Conservation (phyloP, 1,140 invertebrate species). For the Drosophila dunni region DNA sequence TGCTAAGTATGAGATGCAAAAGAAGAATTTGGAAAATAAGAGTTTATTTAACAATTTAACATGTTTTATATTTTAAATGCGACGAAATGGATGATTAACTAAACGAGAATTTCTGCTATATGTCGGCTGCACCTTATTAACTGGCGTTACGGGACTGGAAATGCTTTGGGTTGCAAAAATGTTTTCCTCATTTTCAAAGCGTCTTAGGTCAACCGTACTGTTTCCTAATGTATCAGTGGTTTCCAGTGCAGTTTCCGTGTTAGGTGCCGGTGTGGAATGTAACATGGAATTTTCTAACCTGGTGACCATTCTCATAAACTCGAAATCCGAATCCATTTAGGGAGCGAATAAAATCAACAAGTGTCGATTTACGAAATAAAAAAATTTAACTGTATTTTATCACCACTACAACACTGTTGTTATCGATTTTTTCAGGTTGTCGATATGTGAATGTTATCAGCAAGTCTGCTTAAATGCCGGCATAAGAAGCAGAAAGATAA, state of each 20-base stretch:
- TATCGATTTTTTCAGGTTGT: slow-evolving; percentile 17
- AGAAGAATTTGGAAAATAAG: background rate
- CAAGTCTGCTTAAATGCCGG: slow-evolving; percentile 57
- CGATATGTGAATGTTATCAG: slow-evolving; percentile 17
- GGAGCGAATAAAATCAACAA: background rate
- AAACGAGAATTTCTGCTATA: slow-evolving; percentile 22
- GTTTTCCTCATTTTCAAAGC: too few relatives aligned
- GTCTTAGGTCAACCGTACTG: background rate
- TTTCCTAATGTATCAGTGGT: background rate
- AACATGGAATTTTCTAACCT: background rate
- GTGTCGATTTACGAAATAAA: background rate
- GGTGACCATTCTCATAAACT: background rate
- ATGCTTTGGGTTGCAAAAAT: background rate
- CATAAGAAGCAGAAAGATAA: slow-evolving; percentile 65
- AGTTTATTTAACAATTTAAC: background rate
- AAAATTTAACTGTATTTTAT: slow-evolving; percentile 24
- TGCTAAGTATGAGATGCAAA: slow-evolving; percentile 3
- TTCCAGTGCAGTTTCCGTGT: background rate
- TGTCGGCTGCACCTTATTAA: background rate
- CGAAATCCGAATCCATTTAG: background rate
- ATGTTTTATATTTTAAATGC: slow-evolving; percentile 16
- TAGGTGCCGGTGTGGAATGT: slow-evolving; percentile 10
- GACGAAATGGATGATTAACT: slow-evolving; percentile 26
- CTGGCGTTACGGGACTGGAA: slow-evolving; percentile 4
- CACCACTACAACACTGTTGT: background rate